Conservation (phyloP, 2,113 vertebrate genomes). For the Aspidoscelis tigris region DNA sequence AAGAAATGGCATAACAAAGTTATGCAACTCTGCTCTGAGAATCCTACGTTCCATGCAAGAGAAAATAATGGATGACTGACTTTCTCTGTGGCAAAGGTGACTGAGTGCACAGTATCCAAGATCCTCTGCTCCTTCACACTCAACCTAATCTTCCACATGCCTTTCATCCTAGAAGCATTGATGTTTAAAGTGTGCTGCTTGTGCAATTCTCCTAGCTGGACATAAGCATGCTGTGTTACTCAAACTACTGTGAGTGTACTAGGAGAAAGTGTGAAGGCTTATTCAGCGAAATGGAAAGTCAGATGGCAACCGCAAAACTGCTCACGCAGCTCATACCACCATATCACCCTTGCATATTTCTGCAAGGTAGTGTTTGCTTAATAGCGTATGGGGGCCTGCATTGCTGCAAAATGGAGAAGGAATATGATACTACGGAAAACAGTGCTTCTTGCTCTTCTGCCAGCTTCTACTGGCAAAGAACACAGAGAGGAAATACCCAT, state of each 20-base stretch:
- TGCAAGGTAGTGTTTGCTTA: not conserved
- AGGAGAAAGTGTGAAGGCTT: slow-evolving; percentile 32
- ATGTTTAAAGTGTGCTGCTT: not conserved
- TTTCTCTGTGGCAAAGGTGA: not conserved
- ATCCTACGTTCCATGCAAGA: fast-evolving
- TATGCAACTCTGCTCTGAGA: not conserved
- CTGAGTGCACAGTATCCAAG: not conserved
- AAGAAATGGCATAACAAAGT: not conserved
- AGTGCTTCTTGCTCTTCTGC: slow-evolving; percentile 1
- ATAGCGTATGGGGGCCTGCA: not conserved
- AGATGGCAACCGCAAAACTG: not conserved
- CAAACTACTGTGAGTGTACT: not conserved
- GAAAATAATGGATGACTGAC: not conserved
- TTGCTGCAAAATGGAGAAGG: not conserved
- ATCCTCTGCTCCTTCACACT: not conserved
- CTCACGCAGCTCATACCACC: not conserved
- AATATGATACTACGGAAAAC: not conserved
- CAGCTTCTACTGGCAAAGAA: slow-evolving; percentile 17
- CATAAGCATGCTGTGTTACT: fast-evolving
- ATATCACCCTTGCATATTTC: not conserved
- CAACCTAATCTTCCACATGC: not conserved
- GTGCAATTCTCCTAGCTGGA: not conserved
- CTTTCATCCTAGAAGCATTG: slow-evolving; percentile 2
- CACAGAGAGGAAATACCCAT: slow-evolving; percentile 18
- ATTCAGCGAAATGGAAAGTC: slow-evolving; percentile 16